These are phyloP conservation scores for Callithrix jacchus DNA, from an alignment of 2,113 vertebrate species.

Conservation along the genomic window DNA sequence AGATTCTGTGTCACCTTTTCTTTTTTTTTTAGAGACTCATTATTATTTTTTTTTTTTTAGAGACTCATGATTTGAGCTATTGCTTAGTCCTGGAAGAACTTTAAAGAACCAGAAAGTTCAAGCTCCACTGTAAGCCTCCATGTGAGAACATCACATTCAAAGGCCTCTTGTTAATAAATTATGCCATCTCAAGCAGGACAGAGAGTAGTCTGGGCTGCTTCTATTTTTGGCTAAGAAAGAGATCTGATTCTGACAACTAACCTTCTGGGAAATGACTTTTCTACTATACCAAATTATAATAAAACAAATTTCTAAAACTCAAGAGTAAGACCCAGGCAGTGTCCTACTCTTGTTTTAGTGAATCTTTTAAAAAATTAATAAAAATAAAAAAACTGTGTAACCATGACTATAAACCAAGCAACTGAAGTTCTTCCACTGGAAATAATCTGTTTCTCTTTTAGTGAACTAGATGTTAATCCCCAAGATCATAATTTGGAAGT, in stretches of 20 bases:
- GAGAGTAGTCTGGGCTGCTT: not conserved
- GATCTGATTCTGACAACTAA: not conserved
- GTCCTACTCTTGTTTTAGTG: not conserved
- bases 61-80: not conserved
- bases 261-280: slow-evolving; percentile 5
- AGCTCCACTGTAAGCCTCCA: not conserved
- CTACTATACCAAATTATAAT: not conserved
- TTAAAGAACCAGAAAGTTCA: not conserved
- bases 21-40: no score
- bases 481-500: not conserved
- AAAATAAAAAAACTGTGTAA: slow-evolving; percentile 12
- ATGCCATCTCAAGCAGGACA: not conserved
- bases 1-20: not conserved
- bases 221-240: not conserved
- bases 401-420: slow-evolving; percentile 5
- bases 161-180: not conserved
- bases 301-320: slow-evolving; percentile 17
- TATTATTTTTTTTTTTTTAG: no score
- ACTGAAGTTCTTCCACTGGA: not conserved
- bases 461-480: slow-evolving; percentile 11
- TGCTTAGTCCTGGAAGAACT: not conserved
- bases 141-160: not conserved
- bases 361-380: slow-evolving; percentile 1
- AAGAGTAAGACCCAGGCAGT: not conserved
- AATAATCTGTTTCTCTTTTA: slow-evolving; percentile 27